Conservation (phyloP, 2,113 vertebrate species). For the Erinaceus europaeus region DNA sequence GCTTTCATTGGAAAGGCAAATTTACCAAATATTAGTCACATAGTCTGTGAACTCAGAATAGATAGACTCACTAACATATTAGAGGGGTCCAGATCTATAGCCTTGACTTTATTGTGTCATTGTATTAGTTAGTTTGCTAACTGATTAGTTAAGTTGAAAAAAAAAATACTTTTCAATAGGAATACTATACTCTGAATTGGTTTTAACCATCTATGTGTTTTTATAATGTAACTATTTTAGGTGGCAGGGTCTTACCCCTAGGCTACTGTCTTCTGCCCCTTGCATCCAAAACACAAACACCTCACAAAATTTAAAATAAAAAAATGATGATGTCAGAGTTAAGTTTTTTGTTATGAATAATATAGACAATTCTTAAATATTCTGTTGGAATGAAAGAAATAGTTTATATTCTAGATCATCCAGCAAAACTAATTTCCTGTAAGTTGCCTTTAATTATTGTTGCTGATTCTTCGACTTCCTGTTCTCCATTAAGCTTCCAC, state of each 20-base stretch:
- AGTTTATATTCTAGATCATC: neutral
- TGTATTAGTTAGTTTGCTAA: neutral
- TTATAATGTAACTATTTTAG: neutral
- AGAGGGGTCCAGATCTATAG: neutral
- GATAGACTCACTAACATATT: neutral
- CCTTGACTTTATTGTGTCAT: neutral
- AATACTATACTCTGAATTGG: neutral
- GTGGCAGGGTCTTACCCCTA: neutral
- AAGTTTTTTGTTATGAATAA: constrained; percentile 20
- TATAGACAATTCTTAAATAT: neutral
- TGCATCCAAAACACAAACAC: too few relatives aligned
- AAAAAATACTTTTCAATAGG: neutral
- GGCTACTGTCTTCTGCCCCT: neutral
- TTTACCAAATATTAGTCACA: neutral
- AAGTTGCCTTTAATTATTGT: constrained; percentile 14
- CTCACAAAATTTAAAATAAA: too few relatives aligned
- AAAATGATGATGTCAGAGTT: too few relatives aligned
- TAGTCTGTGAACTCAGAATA: neutral
- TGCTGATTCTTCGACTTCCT: neutral
- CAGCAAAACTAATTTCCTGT: neutral
- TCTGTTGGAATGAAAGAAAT: neutral
- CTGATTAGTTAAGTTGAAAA: constrained; percentile 28
- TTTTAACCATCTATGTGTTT: constrained; percentile 7
- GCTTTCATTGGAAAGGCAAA: constrained; percentile 1
- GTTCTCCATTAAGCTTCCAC: neutral